A percentile compares a stretch with the other conserved stretches of the same genome.
Evolutionary conservation across 2,888 invertebrate species (phyloP).

Genomic region (Tubiluchus corallicola): DNA sequence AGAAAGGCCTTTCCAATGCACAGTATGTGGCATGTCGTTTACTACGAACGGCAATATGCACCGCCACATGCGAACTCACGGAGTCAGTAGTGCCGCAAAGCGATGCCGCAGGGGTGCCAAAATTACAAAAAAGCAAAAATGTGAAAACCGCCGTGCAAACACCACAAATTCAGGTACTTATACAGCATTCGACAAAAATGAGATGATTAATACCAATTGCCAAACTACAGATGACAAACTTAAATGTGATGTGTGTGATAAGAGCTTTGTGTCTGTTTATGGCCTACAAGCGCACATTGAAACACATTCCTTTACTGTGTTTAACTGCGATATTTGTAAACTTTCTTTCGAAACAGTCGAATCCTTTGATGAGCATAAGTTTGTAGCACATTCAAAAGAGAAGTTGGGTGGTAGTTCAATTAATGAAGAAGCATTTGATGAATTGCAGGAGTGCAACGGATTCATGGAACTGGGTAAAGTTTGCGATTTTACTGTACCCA

Average conservation of each 20-base stretch:
- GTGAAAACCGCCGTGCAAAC: too few relatives aligned
- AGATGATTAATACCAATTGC: too few relatives aligned
- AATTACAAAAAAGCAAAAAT: too few relatives aligned
- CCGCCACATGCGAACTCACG: slow-evolving; percentile 54
- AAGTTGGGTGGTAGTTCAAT: not conserved
- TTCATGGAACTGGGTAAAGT: slow-evolving; percentile 35
- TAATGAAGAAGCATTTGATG: slow-evolving; percentile 12
- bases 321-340: slow-evolving; percentile 52
- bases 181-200: too few relatives aligned
- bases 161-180: too few relatives aligned
- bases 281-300: slow-evolving; percentile 45
- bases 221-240: too few relatives aligned
- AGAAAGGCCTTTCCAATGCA: slow-evolving; percentile 58
- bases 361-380: slow-evolving; percentile 48
- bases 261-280: slow-evolving; percentile 40
- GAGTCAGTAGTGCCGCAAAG: too few relatives aligned
- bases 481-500: slow-evolving; percentile 57
- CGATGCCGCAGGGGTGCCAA: too few relatives aligned
- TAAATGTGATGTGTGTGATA: slow-evolving; percentile 43
- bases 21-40: slow-evolving; percentile 55
- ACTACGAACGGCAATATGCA: slow-evolving; percentile 73
- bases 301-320: slow-evolving; percentile 44
- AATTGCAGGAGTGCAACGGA: slow-evolving; percentile 33
- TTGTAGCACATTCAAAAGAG: slow-evolving; percentile 37
- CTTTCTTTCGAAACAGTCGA: slow-evolving; percentile 49